Conservation (phyloP, 2,797 vertebrate genomes). For the Hapalemur alaotrensis region DNA sequence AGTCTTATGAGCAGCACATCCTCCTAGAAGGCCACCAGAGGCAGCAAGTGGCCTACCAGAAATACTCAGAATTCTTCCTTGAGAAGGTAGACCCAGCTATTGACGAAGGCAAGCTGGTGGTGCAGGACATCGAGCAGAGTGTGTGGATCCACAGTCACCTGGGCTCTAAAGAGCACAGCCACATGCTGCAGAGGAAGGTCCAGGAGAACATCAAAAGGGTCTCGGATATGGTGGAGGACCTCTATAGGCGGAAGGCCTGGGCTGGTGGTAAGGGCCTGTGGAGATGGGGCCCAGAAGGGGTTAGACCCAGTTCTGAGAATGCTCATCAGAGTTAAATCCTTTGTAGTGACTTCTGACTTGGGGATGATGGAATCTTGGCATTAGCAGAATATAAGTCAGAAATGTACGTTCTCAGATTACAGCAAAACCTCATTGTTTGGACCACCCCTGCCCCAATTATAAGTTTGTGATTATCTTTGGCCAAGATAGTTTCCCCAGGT, state of each 20-base stretch:
- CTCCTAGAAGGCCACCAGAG: slow-evolving; percentile 76
- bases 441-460: neutral
- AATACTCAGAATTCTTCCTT: slow-evolving; percentile 81
- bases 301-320: neutral
- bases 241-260: slow-evolving; percentile 87
- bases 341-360: neutral
- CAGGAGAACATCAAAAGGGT: slow-evolving; percentile 84
- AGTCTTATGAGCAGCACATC: slow-evolving; percentile 81
- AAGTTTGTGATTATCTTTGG: neutral
- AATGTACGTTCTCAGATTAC: neutral
- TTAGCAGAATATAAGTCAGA: neutral
- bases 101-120: slow-evolving; percentile 72
- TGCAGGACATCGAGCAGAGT: slow-evolving; percentile 77
- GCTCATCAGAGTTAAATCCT: neutral
- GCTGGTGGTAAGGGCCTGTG: slow-evolving; percentile 77
- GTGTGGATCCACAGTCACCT: slow-evolving; percentile 57
- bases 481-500: neutral
- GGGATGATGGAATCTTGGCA: neutral
- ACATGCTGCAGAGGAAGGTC: slow-evolving; percentile 82
- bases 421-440: neutral
- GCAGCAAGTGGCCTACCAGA: slow-evolving; percentile 81
- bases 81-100: slow-evolving; percentile 79
- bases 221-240: slow-evolving; percentile 77
- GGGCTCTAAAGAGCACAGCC: slow-evolving; percentile 81
- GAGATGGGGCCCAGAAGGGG: neutral